Conservation (phyloP, 30 jellyfish, hydroid and myxozoan species). For the Pseudorhiza aurosa region DNA sequence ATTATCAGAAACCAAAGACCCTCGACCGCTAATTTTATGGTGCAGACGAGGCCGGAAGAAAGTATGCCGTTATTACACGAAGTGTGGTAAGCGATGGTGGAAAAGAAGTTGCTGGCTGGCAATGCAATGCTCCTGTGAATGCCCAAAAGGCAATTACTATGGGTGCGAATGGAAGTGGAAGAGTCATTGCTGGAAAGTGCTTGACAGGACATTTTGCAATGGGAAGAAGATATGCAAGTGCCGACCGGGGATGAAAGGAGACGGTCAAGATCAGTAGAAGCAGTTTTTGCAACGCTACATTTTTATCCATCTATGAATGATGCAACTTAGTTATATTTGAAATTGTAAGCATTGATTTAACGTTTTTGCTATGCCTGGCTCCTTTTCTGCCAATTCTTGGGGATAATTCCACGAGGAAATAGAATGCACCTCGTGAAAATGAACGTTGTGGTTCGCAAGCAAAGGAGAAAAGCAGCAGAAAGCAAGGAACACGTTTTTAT, state of each 20-base stretch:
- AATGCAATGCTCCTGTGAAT: neutral
- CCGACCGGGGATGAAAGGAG: neutral
- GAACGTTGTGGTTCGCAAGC: no score
- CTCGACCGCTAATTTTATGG: constrained; percentile 13
- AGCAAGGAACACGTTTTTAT: no score
- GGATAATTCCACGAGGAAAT: no score
- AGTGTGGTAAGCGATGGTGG: neutral
- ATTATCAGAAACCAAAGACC: neutral
- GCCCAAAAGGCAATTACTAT: neutral
- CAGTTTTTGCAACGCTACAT: no score
- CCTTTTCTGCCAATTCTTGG: no score
- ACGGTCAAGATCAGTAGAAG: no score
- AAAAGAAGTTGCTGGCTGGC: neutral
- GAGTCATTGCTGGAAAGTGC: neutral
- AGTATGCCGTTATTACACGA: neutral
- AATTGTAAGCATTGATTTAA: no score
- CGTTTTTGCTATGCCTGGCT: no score
- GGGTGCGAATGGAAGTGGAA: constrained; percentile 16
- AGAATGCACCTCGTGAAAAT: no score
- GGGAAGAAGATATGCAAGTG: constrained; percentile 4
- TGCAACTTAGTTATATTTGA: no score
- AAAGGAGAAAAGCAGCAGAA: no score
- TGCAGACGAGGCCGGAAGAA: constrained; percentile 7
- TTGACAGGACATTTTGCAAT: constrained; percentile 2
- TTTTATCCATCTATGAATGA: no score